These are phyloP conservation scores for Sarcophaga peregrina DNA, from an alignment of 1,140 invertebrate species.

Conservation along the genomic window DNA sequence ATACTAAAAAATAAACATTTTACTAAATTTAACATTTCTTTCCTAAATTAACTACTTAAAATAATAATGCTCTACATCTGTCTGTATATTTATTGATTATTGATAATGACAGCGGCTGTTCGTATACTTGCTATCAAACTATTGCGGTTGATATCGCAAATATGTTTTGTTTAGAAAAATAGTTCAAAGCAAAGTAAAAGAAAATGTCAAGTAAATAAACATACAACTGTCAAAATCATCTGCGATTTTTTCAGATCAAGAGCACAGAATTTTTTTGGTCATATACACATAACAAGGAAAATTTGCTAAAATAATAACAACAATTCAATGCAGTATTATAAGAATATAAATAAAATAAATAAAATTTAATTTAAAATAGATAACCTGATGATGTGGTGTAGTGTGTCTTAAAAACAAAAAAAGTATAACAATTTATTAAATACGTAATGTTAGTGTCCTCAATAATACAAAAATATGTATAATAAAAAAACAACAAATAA, in stretches of 20 bases:
- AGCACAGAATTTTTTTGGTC: not conserved
- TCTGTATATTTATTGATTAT: not conserved
- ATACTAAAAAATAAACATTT: slow-evolving; percentile 43
- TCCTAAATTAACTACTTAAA: not conserved
- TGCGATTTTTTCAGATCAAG: slow-evolving; percentile 5
- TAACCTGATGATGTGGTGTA: too few species aligned
- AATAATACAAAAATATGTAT: not conserved
- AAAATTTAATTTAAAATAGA: not conserved
- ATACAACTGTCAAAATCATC: slow-evolving; percentile 16
- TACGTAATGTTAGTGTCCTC: not conserved
- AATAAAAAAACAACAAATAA: not conserved
- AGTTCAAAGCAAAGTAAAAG: not conserved
- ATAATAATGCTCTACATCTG: not conserved
- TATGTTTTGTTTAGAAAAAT: not conserved
- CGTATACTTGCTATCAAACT: not conserved
- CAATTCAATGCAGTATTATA: not conserved
- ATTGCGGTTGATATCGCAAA: not conserved
- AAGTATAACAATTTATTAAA: not conserved
- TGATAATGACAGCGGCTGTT: not conserved
- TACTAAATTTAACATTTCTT: slow-evolving; percentile 32
- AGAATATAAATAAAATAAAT: not conserved
- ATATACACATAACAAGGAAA: not conserved
- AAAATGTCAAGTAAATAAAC: not conserved
- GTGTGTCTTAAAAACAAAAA: not conserved
- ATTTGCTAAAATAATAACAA: not conserved